phyloP scores from a whole-genome alignment of 2,113 vertebrate species.

The Centropus unirufus region DNA sequence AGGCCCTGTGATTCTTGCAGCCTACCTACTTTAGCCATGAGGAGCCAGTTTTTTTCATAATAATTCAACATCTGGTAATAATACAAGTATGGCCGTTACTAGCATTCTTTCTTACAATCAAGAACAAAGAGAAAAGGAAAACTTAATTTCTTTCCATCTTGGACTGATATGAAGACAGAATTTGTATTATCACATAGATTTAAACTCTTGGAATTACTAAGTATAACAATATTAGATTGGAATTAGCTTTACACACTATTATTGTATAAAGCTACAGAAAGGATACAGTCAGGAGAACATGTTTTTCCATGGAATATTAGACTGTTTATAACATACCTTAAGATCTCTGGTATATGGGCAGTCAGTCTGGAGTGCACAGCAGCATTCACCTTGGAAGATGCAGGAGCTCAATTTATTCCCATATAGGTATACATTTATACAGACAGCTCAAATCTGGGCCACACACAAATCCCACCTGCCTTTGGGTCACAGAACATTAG shows the following conservation, averaged over 20 bases:
- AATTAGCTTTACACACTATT: background rate
- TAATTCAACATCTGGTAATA: slow-evolving; percentile 67
- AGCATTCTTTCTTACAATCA: slow-evolving; percentile 59
- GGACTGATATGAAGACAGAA: slow-evolving; percentile 42
- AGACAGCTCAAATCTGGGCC: background rate
- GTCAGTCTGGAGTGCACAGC: background rate
- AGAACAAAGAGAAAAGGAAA: slow-evolving; percentile 32
- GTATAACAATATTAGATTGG: background rate
- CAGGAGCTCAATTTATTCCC: background rate
- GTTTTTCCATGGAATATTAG: background rate
- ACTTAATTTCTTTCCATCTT: slow-evolving; percentile 60
- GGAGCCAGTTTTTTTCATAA: background rate
- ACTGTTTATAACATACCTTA: background rate
- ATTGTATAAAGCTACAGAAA: background rate
- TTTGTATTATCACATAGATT: background rate
- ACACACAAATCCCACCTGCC: background rate
- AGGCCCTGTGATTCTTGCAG: no score
- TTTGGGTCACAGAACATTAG: background rate
- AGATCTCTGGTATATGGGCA: background rate
- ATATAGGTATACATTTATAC: background rate
- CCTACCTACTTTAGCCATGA: no score
- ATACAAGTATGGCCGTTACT: slow-evolving; percentile 35
- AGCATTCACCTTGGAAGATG: background rate
- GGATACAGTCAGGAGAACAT: background rate
- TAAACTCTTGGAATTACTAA: background rate